Evolutionary conservation across 2,888 invertebrate genomes (phyloP), one percentile per base, ranked within the genome.

Genomic region (Harpagoxenus sublaevis): DNA sequence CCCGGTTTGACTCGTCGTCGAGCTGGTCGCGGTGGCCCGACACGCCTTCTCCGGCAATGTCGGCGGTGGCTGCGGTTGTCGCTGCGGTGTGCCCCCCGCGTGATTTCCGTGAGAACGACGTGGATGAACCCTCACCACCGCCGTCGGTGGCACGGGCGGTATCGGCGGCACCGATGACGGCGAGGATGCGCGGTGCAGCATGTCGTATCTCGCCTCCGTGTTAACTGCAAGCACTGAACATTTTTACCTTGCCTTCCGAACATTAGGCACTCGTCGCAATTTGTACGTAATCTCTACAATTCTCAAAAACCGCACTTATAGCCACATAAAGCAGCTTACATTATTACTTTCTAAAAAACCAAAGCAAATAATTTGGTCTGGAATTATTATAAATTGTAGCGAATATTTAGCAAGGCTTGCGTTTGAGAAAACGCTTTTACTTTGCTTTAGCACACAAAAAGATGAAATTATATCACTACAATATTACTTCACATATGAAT

Each of bases 121-220:
- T 2, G 89, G 84, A 78, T 93, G 94, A 2, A 91, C 87, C 82
- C 94, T 89, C 48, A 53, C 42, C 15, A 91, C 83, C 8, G 91
- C 87, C 53, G 89, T 89, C 66, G 92, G 92, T 18, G 86, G 88
- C 45, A 88, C 91, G 5, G 93, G 92, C 15, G 92, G 93, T 75
- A 87, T 86, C 53, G 88, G 92, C 65, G 87, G 93, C 48, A 71
- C 88, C 6, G 93, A 92, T 15, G 93, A 93, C 0, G 94, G 94
- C 31, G 95, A 95, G 3, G 94, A 94, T 0, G 95, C 94, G 35
- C 95, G 91, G 83, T 95, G 95, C 82, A 95, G 87, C 93, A 95
- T 94, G 87, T 95, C 95, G 87, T 95, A 95, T 77, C 95, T 94
- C 62, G 94, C 92, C 86, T 95, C 95, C 42, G 91, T 92, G 71